Evolutionary conservation across 2,888 invertebrate genomes (phyloP), one percentile per base, ranked within the genome.

Genomic region (Leptinotarsa juncta): DNA sequence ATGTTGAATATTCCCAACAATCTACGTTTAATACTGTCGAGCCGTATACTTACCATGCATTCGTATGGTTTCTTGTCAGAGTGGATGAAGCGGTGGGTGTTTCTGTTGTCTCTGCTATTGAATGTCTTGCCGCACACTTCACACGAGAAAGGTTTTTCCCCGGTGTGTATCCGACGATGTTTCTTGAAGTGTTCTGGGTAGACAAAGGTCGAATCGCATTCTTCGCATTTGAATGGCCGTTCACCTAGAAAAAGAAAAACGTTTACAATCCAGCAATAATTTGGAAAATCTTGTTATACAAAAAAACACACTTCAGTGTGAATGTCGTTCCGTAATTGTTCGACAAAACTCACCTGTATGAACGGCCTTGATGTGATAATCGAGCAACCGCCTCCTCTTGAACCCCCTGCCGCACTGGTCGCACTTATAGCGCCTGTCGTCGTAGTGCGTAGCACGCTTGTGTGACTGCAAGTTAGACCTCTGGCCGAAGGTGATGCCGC

Each of bases 1-100:
- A 32, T 10, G 32, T 32, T 7, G 32, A 32, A 32, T 10, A 32
- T 10, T 26, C 5, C 5, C 26, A 32, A 32, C 32, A 32, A 10
- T 32, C 32, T 32, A 32, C 32, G 10, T 32, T 10, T 32, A 7
- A 32, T 32, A 32, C 2, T 32, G 32, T 32, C 32, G 32, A 32
- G 32, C 2, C 42, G 10, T 12, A 42, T 42, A 57, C 57, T 57
- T 32, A 93, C 92, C 76, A 93, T 88, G 84, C 96, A 96, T 86
- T 95, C 95, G 87, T 95, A 96, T 0, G 95, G 96, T 82, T 96
- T 96, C 85, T 95, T 94, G 85, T 95, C 94, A 83, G 94, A 94
- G 88, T 96, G 96, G 66, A 95, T 93, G 87, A 95, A 96, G 49
- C 95, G 90, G 86, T 96, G 96, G 14, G 94, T 94, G 88, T 96